Percentiles rank a stretch among this genome's conserved stretches.
Evolutionary conservation across 1,140 invertebrate genomes (phyloP).

Genomic region (Lethocerus indicus): DNA sequence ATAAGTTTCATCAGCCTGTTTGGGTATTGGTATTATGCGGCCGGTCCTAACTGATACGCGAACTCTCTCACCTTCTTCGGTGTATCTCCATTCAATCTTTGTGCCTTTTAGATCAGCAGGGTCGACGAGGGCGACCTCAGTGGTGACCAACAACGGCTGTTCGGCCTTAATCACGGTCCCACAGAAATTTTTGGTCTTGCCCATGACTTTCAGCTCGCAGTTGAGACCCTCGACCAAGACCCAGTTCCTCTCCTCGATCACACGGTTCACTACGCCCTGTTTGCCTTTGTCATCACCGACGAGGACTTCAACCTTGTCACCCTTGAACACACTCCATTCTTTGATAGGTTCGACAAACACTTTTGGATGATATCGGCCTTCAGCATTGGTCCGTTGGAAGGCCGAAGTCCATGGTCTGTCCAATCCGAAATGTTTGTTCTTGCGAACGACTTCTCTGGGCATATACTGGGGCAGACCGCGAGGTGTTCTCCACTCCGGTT

Average conservation of each 20-base stretch:
- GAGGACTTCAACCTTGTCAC: constrained; percentile 80
- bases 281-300: constrained; percentile 91
- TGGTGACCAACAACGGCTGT: constrained; percentile 48
- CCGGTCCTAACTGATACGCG: constrained; percentile 75
- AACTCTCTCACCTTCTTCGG: constrained; percentile 76
- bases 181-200: constrained; percentile 20
- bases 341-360: constrained; percentile 63
- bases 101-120: constrained; percentile 52
- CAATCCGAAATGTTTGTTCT: constrained; percentile 46
- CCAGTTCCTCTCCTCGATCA: constrained; percentile 93
- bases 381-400: constrained; percentile 49
- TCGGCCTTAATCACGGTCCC: constrained; percentile 30
- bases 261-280: constrained; percentile 55
- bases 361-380: constrained; percentile 29
- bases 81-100: constrained; percentile 31
- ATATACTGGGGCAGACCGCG: constrained; percentile 50
- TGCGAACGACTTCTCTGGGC: constrained; percentile 39
- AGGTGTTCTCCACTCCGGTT: constrained; percentile 69
- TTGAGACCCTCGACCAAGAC: constrained; percentile 89
- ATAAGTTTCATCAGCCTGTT: constrained; percentile 52
- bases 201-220: constrained; percentile 26
- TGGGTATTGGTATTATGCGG: constrained; percentile 75
- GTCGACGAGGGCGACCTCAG: constrained; percentile 75
- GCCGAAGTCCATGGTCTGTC: constrained; percentile 66
- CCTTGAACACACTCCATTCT: constrained; percentile 66